Percentiles rank a stretch among this genome's conserved stretches.
Evolutionary conservation across 1,140 invertebrate genomes (phyloP).

Genomic region (Eufriesea mexicana): DNA sequence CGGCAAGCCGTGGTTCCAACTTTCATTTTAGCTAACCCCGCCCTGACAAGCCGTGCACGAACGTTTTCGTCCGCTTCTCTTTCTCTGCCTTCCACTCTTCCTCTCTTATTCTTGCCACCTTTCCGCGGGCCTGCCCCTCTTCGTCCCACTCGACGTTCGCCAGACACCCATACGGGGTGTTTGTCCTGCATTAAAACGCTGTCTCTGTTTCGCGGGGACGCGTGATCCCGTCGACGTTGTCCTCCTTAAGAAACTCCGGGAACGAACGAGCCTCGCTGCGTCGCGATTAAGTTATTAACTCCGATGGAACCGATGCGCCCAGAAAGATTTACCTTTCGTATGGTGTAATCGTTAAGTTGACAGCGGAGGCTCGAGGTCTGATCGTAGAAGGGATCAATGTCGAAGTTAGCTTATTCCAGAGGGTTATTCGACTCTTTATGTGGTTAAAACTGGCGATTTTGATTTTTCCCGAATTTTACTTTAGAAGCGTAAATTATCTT

Average conservation of each 20-base stretch:
- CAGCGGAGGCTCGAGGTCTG: neutral
- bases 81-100: slow-evolving; percentile 26
- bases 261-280: slow-evolving; percentile 19
- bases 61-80: slow-evolving; percentile 67
- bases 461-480: too few species aligned
- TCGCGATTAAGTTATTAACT: slow-evolving; percentile 50
- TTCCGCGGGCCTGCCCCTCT: slow-evolving; percentile 6
- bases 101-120: slow-evolving; percentile 32
- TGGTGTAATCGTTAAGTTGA: neutral
- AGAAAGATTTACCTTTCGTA: slow-evolving; percentile 26
- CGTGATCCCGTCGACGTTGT: slow-evolving; percentile 55
- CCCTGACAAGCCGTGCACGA: slow-evolving; percentile 66
- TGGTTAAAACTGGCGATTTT: too few species aligned
- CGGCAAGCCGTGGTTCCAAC: slow-evolving; percentile 81
- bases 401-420: neutral
- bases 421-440: neutral
- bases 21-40: slow-evolving; percentile 80
- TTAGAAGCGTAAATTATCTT: too few species aligned
- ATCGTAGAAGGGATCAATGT: neutral
- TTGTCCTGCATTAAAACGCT: slow-evolving; percentile 67
- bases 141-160: slow-evolving; percentile 35
- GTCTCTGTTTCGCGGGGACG: slow-evolving; percentile 55
- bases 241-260: slow-evolving; percentile 55
- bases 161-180: slow-evolving; percentile 51
- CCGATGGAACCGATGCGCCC: slow-evolving; percentile 15